Percentiles rank a stretch among this genome's conserved stretches.
phyloP scores from a whole-genome alignment of 2,797 vertebrate species.

The Coreius guichenoti region DNA sequence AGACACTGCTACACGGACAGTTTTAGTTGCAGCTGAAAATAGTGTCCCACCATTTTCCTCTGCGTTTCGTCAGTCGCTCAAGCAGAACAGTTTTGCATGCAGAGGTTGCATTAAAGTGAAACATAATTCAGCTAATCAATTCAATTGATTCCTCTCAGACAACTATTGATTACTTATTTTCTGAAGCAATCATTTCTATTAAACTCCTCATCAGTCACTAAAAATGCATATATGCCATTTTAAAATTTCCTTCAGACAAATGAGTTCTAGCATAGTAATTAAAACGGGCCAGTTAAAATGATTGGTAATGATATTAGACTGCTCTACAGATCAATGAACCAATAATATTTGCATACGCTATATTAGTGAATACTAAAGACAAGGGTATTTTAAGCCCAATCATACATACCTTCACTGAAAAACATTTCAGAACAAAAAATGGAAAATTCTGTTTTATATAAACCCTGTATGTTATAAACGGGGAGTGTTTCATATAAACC shows the following conservation, averaged over 20 bases:
- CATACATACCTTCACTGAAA: neutral
- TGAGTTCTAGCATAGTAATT: neutral
- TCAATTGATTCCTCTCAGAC: constrained; percentile 13
- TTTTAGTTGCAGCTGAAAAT: no score
- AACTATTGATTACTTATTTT: constrained; percentile 30
- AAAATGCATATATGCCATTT: constrained; percentile 24
- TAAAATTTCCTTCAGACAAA: constrained; percentile 1
- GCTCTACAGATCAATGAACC: constrained; percentile 20
- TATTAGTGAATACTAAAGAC: neutral
- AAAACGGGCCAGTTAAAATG: constrained; percentile 12
- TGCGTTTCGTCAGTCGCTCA: neutral
- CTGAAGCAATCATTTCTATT: constrained; percentile 36
- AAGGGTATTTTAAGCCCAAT: neutral
- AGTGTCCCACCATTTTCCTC: neutral
- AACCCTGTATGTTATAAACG: no score
- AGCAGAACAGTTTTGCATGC: neutral
- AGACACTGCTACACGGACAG: neutral
- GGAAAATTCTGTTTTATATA: neutral
- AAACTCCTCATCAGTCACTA: constrained; percentile 35
- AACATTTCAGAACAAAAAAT: neutral
- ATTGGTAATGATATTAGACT: constrained; percentile 2
- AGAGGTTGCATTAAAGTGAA: neutral
- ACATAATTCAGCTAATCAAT: constrained; percentile 33
- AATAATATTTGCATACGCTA: neutral
- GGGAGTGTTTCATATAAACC: neutral